Evolutionary conservation across 2,113 vertebrate genomes (phyloP), one percentile per base, ranked within the genome.

Genomic region (Salvator merianae): DNA sequence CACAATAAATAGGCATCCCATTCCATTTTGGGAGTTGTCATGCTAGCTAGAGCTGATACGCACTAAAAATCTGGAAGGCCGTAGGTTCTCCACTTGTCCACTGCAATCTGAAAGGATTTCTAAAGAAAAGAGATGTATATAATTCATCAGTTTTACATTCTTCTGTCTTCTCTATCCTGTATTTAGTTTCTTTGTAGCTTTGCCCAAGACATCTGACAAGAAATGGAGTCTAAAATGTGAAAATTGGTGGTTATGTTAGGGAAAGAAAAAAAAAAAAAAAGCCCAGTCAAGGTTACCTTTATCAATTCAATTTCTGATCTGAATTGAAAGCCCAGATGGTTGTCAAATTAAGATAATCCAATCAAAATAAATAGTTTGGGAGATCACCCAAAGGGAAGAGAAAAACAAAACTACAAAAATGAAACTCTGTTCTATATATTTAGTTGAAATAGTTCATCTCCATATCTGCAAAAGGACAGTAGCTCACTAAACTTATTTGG

Each of bases 341-440:
- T 82, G 28, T 77, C 36, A 32, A 71, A 77, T 71, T 40, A 84
- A 84, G 50, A 62, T 71, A 84, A 62, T 62, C 34, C 36, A 78
- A 26, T 81, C 24, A 59, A 55, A 55, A 81, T 71, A 34, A 71
- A 50, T 28, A 62, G 50, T 82, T 28, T 30, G 6, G 13, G 7
- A n/a, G 34, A 34, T 69, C 43, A 68, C 18, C 16, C 63, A 77
- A 22, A 14, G 32, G 8, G 55, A 16, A 47, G 14, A 28, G 14
- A 30, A n/a, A 4, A 59, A 18, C 20, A 20, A 38, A 22, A 77
- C 47, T 69, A 43, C 16, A 84, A 55, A 59, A 68, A 77, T 77
- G 24, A 65, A 13, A 24, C n/a, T 50, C 18, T 32, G n/a, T 9
- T n/a, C 70, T 82, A 0, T 43, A 13, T 62, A 24, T 47, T 82